Base-by-base conservation (phyloP, 2,888 invertebrate genomes). In the Gymnoscelis rufifasciata region DNA sequence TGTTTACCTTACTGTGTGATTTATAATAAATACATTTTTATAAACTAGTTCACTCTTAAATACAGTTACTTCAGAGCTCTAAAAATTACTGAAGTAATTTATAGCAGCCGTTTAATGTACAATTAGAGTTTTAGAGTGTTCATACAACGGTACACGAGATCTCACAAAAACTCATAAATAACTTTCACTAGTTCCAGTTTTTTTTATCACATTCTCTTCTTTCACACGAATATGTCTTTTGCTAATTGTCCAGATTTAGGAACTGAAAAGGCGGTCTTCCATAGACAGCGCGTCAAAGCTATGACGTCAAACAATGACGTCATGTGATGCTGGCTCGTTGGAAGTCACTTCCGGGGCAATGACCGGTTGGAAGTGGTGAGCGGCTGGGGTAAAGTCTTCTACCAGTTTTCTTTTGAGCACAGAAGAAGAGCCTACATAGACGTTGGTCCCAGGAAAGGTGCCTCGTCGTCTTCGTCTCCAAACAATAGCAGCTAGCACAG, bases 231-330 rank as follows among this genome's bases (percentile, higher is more conserved):
- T 49, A 66, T 62, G 68, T 68, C 66, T 66, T 66, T 65, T 59
- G 54, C 60, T 56, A 65, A 65, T 62, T 63, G 66, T 75, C 79
- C 71, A 71, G 66, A 75, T 87, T 57, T 88, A 89, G 89, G 88
- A 89, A 89, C 89, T 89, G 77, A 83, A 81, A 74, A 83, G 78
- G 78, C 89, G 87, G 83, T 88, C 84, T 77, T 89, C 88, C 59
- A 87, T 74, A 64, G 89, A 89, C 74, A 90, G 82, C 82, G 88
- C 84, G 68, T 90, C 90, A 65, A 88, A 89, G 74, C 90, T 90
- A 73, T 90, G 90, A 81, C 90, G 91, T 91, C 92, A 92, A 89
- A 92, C 92, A 54, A 91, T 90, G 55, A 91, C 91, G 66, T 90
- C 90, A 52, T 89, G 79, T 3, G 86, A 71, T 47, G 75, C 72